A percentile compares a stretch with the other conserved stretches of the same genome.
These are phyloP conservation scores for Sitta europaea DNA, from an alignment of 2,113 vertebrate genomes.

Conservation along the genomic window DNA sequence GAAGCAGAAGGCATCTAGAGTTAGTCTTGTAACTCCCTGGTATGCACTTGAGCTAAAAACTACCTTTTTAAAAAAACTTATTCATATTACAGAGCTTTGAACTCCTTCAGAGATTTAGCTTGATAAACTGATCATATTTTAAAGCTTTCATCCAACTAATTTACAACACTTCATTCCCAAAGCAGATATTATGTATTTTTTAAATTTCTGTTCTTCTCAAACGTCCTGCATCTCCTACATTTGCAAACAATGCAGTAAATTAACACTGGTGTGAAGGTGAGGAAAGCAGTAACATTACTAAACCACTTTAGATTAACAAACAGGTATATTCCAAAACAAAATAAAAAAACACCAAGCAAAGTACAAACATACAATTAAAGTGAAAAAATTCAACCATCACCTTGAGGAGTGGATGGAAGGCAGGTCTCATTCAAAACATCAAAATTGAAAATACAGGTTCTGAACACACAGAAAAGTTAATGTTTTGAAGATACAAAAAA, in stretches of 20 bases:
- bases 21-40: neutral
- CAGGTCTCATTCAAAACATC: neutral
- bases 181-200: neutral
- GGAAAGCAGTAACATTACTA: neutral
- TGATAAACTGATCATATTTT: neutral
- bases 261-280: neutral
- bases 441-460: neutral
- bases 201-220: slow-evolving; percentile 10
- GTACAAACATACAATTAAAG: neutral
- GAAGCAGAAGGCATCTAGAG: slow-evolving; percentile 4
- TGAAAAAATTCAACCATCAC: neutral
- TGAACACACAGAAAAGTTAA: neutral
- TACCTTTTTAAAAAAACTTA: neutral
- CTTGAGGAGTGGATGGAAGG: neutral
- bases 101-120: neutral
- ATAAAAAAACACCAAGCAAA: neutral
- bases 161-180: neutral
- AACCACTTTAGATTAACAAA: neutral
- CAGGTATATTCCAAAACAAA: neutral
- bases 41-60: neutral
- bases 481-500: neutral
- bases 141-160: neutral
- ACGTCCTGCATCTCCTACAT: neutral
- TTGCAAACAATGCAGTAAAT: neutral
- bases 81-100: slow-evolving; percentile 25